Evolutionary conservation across 1,140 invertebrate genomes (phyloP).

Genomic region (Diorhabda elongata): DNA sequence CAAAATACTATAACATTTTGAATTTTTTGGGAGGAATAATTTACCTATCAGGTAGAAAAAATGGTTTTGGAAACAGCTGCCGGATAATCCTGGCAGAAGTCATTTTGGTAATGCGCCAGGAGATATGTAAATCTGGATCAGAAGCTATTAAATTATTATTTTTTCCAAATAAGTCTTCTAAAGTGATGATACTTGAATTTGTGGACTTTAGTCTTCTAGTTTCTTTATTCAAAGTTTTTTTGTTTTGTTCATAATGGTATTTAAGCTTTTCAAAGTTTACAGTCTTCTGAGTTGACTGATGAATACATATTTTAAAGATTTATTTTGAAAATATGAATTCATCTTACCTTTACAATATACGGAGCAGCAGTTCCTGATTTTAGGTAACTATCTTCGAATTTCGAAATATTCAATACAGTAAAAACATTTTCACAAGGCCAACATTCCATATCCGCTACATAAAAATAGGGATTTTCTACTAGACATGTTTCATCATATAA

Average conservation of each 20-base stretch:
- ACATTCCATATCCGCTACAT: constrained; percentile 67
- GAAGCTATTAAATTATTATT: constrained; percentile 18
- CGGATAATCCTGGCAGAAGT: constrained; percentile 59
- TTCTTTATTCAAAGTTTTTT: constrained; percentile 53
- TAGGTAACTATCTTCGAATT: constrained; percentile 34
- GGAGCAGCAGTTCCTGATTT: constrained; percentile 40
- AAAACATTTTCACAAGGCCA: constrained; percentile 67
- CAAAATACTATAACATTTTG: background rate
- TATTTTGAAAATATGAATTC: background rate
- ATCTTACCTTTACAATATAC: constrained; percentile 39
- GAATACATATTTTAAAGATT: constrained; percentile 14
- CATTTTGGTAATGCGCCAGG: constrained; percentile 69
- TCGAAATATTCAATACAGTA: constrained; percentile 50
- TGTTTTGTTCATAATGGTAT: constrained; percentile 49
- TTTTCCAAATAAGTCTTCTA: constrained; percentile 26
- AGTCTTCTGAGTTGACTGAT: constrained; percentile 44
- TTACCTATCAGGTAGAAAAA: constrained; percentile 56
- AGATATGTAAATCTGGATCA: constrained; percentile 44
- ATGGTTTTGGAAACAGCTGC: constrained; percentile 61
- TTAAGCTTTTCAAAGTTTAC: constrained; percentile 47
- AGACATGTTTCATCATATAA: constrained; percentile 76
- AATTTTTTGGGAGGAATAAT: background rate
- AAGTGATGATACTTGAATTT: constrained; percentile 45
- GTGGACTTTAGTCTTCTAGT: constrained; percentile 52
- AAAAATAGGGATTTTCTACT: constrained; percentile 70